Base-by-base conservation (phyloP, 2,113 vertebrate genomes). In the Percina caprodes region DNA sequence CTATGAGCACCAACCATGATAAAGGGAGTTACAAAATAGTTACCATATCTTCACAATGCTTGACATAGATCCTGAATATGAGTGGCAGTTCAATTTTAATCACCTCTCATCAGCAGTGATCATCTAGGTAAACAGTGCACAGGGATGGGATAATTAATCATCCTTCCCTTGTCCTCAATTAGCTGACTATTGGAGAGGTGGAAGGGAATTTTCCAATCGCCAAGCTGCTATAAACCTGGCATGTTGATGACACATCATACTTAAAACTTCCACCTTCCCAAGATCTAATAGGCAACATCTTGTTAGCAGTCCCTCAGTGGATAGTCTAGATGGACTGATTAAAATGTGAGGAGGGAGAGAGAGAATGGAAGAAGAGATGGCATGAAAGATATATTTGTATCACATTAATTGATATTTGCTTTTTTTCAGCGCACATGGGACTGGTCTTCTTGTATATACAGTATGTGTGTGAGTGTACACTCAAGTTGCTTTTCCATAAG, bases 41-140 rank as follows among this genome's bases (percentile, higher is more conserved):
- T 77, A 54, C 49, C 54, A 73, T 33, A 84, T 74, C 67, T 74
- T 48, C 73, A 66, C 49, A 70, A 54, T 80, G 35, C 72, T 80
- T 85, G 86, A 89, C 84, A 80, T 61, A 0, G 21, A 66, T 63
- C 51, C 67, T 69, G 67, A 62, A 73, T 67, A 54, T 90, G 87
- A 92, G 80, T 82, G 86, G 81, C 86, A 86, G 86, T 91, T 86
- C 76, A 86, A 76, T 86, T 91, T 91, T 79, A 90, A 92, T 91
- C 87, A 83, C 67, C 76, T 56, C 79, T 89, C 85, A 90, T 92
- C 86, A 84, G 75, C 63, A 67, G 67, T 45, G 26, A 87, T 90
- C 83, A 87, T 88, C 67, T 55, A 66, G 77, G 88, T 91, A 90
- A 93, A 89, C 87, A 82, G 84, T 74, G 80, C 76, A 70, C 54